A percentile compares a stretch with the other conserved stretches of the same genome.
Evolutionary conservation across 1,140 invertebrate species (phyloP).

Genomic region (Papilio aristodemus): DNA sequence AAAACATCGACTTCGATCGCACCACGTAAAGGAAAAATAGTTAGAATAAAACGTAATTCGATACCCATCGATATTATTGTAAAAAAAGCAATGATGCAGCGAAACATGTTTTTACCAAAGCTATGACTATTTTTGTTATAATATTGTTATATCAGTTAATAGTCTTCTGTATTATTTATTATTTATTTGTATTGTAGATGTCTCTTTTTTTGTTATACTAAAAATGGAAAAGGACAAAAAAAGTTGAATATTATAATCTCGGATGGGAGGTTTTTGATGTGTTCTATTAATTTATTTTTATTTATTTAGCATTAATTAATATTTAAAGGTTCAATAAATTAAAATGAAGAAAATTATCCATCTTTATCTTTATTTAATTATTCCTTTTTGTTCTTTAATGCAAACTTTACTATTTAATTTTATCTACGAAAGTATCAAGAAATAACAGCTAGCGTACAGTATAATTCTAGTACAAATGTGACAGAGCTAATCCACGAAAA

Average conservation of each 20-base stretch:
- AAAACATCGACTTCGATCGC: not conserved
- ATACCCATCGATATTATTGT: not conserved
- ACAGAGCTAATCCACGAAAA: too few relatives aligned
- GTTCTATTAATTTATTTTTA: not conserved
- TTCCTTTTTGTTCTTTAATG: not conserved
- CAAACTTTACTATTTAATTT: too few relatives aligned
- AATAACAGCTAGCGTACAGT: too few relatives aligned
- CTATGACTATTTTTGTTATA: not conserved
- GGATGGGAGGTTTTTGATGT: not conserved
- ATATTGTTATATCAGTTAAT: constrained; percentile 3
- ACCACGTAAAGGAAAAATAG: constrained; percentile 14
- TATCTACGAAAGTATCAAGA: too few relatives aligned
- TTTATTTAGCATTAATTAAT: not conserved
- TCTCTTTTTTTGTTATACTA: not conserved
- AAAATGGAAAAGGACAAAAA: not conserved
- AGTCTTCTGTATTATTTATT: not conserved
- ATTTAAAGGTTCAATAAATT: constrained; percentile 1
- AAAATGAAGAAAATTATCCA: not conserved
- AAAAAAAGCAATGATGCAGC: not conserved
- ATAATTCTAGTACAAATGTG: too few relatives aligned
- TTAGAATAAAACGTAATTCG: not conserved
- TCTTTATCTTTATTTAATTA: not conserved
- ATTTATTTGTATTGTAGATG: constrained; percentile 1
- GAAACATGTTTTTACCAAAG: not conserved
- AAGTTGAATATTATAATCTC: not conserved